Evolutionary conservation across 2,113 vertebrate genomes (phyloP), one percentile per base, ranked within the genome.

Genomic region (Labrus mixtus): DNA sequence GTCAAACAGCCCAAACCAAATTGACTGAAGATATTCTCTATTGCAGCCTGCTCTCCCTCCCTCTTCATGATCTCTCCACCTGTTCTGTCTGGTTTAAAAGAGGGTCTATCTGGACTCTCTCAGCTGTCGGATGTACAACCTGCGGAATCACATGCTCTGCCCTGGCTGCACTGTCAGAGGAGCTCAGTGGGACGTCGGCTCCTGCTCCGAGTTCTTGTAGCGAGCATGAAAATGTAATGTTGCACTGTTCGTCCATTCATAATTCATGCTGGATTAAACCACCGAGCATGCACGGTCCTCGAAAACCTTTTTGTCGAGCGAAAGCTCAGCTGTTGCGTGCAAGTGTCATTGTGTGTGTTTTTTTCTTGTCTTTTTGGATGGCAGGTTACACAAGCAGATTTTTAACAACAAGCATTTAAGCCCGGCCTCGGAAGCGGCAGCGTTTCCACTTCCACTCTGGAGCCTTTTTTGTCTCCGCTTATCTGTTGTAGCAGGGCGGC

Each of bases 401-500:
- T 33, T 83, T 72, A 57, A 78, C 74, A 62, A 46, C 25, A 0
- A 54, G 68, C 80, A 39, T 60, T 71, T 54, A 64, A 19, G n/a
- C 41, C 29, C 37, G 23, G 64, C 75, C 60, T 84, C 50, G 4
- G 39, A 37, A 54, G 48, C 67, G 58, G 54, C 70, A 73, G 66
- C 55, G 10, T 60, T 72, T 58, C 57, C 68, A 33, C 51, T 78
- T 72, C 66, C 41, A 65, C 77, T 79, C 48, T 16, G n/a, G 20
- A 51, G 57, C 39, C 45, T 70, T 79, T 39, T 68, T 75, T 63
- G 66, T 81, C 75, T 73, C 65, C 13, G 73, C 45, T 81, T 63
- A 82, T 90, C 76, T 80, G 78, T 71, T 81, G 76, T 75, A 84
- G 76, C 79, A 74, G 87, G 71, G 70, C 58, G 33, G 69, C 78